A percentile compares a stretch with the other conserved stretches of the same genome.
These are phyloP conservation scores for Sebastes steindachneri DNA, from an alignment of 2,797 vertebrate genomes.

Conservation along the genomic window DNA sequence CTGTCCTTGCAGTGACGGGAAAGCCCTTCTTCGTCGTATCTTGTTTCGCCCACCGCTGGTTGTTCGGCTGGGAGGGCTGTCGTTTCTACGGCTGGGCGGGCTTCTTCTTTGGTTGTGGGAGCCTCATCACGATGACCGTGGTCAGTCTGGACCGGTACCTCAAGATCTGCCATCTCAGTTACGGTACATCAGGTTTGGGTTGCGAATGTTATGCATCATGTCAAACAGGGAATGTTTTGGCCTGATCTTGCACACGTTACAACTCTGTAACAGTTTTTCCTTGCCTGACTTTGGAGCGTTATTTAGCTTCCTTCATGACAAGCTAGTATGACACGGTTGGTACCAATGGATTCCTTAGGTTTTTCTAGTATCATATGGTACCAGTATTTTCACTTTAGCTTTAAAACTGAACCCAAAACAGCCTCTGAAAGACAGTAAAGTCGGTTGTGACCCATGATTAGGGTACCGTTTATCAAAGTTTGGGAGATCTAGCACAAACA, in stretches of 20 bases:
- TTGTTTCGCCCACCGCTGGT: slow-evolving; percentile 93
- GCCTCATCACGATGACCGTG: slow-evolving; percentile 94
- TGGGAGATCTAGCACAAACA: no score
- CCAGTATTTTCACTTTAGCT: no score
- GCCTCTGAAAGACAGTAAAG: no score
- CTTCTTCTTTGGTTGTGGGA: slow-evolving; percentile 96
- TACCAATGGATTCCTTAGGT: no score
- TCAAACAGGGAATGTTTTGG: not conserved
- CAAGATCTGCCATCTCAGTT: slow-evolving; percentile 94
- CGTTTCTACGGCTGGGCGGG: slow-evolving; percentile 94
- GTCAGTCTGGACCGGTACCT: slow-evolving; percentile 95
- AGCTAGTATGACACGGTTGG: no score
- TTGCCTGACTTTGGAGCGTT: no score
- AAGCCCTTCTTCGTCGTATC: slow-evolving; percentile 94
- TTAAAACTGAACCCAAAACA: no score
- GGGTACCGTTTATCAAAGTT: no score
- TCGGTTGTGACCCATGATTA: no score
- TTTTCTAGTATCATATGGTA: no score
- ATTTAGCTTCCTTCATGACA: no score
- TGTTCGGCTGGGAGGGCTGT: slow-evolving; percentile 94
- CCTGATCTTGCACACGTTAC: not conserved
- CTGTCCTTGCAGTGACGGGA: slow-evolving; percentile 84
- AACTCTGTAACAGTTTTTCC: no score
- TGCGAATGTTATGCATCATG: not conserved
- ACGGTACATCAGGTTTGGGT: slow-evolving; percentile 79